Base-by-base conservation (phyloP, 1,140 invertebrate species). In the Pentalonia nigronervosa region DNA sequence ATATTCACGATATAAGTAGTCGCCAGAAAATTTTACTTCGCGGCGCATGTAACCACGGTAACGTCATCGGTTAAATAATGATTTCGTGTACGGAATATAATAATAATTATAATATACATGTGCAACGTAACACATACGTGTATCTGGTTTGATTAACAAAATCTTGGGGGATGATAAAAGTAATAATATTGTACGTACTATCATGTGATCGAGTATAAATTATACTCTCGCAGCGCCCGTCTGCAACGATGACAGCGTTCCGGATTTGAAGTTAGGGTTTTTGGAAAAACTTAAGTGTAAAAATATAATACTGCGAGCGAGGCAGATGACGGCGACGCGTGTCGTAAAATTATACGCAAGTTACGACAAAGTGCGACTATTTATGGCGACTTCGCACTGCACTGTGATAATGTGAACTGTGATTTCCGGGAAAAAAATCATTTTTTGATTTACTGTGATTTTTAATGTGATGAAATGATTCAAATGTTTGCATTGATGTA, bases 31-130 rank as follows among this genome's bases (percentile, higher is more conserved):
- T 76, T 76, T 76, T n/a, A n/a, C 30, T 76, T 76, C 60, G 30
- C 14, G 30, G 60, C 14, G 30, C 11, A n/a, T 48, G 84, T 87
- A 87, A 48, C 84, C 84, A 48, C 45, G 45, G 45, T 87, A 87
- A 87, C 84, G 45, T 48, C 84, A 48, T 47, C 45, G 84, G 84
- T 87, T 87, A 48, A 48, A 87, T 87, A 87, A 87, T 87, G 48
- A 87, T 87, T 87, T 87, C 84, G 84, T n/a, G 84, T 87, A 87
- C 41, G 1, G 83, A 84, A 84, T 84, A 84, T 36, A 41, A 41
- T 41, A 41, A 41, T 41, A 84, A 86, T 41, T 86, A 86, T 86
- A 86, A 41, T 86, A 76, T 76, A 9, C 45, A 86, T 86, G 60
- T n/a, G 21, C 50, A 60, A 21, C 50, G 50, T 23, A 53, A 20